Conservation (phyloP, 1,140 invertebrate genomes). For the Aradophagus sp. region DNA sequence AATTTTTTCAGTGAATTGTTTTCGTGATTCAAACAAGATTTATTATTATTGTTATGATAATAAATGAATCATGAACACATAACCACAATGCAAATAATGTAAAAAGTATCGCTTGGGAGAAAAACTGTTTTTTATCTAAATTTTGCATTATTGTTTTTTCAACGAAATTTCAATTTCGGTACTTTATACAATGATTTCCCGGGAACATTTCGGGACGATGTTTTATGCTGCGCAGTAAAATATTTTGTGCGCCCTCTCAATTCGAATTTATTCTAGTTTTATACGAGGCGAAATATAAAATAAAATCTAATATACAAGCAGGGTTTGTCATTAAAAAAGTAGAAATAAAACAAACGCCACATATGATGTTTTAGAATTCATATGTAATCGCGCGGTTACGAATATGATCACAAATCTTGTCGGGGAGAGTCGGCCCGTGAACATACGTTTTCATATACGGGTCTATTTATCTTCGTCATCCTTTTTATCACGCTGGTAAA, state of each 20-base stretch:
- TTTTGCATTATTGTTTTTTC: too few relatives aligned
- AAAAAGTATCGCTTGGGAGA: too few relatives aligned
- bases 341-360: slow-evolving; percentile 14
- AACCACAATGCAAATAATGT: too few relatives aligned
- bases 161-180: too few relatives aligned
- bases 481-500: slow-evolving; percentile 34
- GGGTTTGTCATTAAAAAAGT: slow-evolving; percentile 23
- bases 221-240: slow-evolving; percentile 17
- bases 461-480: slow-evolving; percentile 48
- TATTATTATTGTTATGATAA: too few relatives aligned
- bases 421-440: slow-evolving; percentile 23
- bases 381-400: slow-evolving; percentile 38
- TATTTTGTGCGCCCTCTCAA: slow-evolving; percentile 3
- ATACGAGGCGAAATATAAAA: slow-evolving; percentile 20
- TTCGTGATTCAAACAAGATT: too few relatives aligned
- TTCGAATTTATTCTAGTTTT: slow-evolving; percentile 26
- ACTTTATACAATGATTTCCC: background rate
- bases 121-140: too few relatives aligned
- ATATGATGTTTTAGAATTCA: slow-evolving; percentile 30
- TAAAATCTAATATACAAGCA: slow-evolving; percentile 17
- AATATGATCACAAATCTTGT: slow-evolving; percentile 45
- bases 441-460: slow-evolving; percentile 45
- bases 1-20: too few relatives aligned
- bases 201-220: slow-evolving; percentile 1
- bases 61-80: too few relatives aligned